Base-by-base conservation (phyloP, 2,797 vertebrate species). In the Crax fasciolata region DNA sequence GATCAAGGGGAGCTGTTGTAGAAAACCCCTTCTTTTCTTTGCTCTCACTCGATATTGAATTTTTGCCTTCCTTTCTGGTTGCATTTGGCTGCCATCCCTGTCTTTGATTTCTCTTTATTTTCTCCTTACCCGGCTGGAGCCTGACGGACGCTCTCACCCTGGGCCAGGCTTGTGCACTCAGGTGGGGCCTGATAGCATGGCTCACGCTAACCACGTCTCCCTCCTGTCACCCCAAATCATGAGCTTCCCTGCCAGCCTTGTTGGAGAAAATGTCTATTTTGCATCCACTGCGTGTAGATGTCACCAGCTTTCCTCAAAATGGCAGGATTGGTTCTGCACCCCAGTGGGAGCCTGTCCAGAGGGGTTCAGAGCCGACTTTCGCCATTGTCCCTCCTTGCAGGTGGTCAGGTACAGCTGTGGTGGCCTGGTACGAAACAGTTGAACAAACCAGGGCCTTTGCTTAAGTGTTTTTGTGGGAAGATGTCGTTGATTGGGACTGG, bases 171-270 rank as follows among this genome's bases (percentile, higher is more conserved):
- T 14, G n/a, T 44, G 4, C 2, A 3, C 28, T 55, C n/a, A 15
- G 3, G 49, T 35, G 58, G 41, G 46, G 62, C 41, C 28, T 3
- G 0, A 1, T 30, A 54, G 28, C 0, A 0, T 12, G 39, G 55
- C 81, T 59, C 4, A 1, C 10, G 38, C 32, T 57, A 44, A 32
- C 51, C 8, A 0, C 35, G 35, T 28, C 57, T 24, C 72, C 24
- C 9, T 32, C 16, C 20, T 13, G 3, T 65, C 32, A 62, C 30
- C 59, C 41, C 1, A 0, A 62, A 51, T 20, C 43, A 5, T 20
- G 46, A 13, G 2, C 61, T 48, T 77, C 55, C 20, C 55, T 6
- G 3, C 25, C 13, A 20, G 39, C 38, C 39, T 61, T 4, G 32
- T 5, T 4, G 2, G 10, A 30, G 55, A 43, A 63, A 21, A 15